Base-by-base conservation (phyloP, 2,113 vertebrate species). In the Misgurnus anguillicaudatus region DNA sequence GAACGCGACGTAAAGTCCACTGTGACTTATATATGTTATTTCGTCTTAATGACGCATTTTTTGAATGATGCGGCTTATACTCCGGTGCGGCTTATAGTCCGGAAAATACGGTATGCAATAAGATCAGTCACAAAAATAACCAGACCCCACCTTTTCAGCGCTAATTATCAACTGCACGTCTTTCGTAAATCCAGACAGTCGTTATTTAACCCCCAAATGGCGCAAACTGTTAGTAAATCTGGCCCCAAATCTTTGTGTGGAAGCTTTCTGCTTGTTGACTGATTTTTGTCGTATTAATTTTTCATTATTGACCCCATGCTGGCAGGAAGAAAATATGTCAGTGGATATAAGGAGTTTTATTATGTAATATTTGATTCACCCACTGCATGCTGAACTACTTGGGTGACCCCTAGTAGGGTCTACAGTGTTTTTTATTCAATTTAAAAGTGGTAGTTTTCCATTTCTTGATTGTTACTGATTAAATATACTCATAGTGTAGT, bases 361-460 rank as follows among this genome's bases (percentile, higher is more conserved):
- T 10, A 53, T 53, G 47, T 53, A 53, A 48, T 71, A 48, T 70
- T 48, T 70, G 51, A n/a, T 71, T 31, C 17, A 57, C 48, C 31
- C 31, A 55, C 36, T 39, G 13, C 14, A 71, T 71, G n/a, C 31
- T 55, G 1, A 5, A 38, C 16, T 36, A 31, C 19, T 47, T 14
- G 21, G 21, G 13, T 19, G 47, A 45, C 19, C 48, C 47, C 19
- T 24, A 14, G 3, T 0, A 16, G 19, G 48, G 42, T 11, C 17
- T 66, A 19, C n/a, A 47, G 5, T 47, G 10, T 41, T 65, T 65
- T 17, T 53, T 10, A 53, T 38, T 70, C 16, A 53, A 51, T 68
- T 51, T 51, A 42, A 45, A 48, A 53, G 24, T 53, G 47, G 24
- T 6, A 24, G 11, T 10, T 16, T 31, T 69, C 13, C 38, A 55